A percentile compares a stretch with the other conserved stretches of the same genome.
phyloP scores from a whole-genome alignment of 2,797 vertebrate genomes.

The Chelmon rostratus region DNA sequence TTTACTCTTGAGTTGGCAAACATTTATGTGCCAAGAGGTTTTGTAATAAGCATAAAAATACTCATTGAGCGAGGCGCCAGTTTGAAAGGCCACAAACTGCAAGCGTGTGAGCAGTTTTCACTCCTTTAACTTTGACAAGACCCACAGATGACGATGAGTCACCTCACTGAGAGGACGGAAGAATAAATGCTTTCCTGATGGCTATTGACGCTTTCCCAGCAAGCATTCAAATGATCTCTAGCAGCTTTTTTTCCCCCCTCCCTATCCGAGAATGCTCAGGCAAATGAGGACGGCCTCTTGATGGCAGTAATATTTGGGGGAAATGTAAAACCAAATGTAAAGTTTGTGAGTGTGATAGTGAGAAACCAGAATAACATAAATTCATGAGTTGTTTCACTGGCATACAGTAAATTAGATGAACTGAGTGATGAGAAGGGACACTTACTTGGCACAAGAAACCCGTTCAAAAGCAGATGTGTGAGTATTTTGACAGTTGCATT shows the following conservation, averaged over 20 bases:
- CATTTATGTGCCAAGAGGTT: not conserved
- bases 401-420: not conserved
- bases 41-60: not conserved
- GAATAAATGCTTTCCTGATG: not conserved
- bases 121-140: not conserved
- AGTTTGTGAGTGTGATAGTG: not conserved
- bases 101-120: not conserved
- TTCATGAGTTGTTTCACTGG: not conserved
- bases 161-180: not conserved
- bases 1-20: not conserved
- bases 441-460: constrained; percentile 95
- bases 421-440: constrained; percentile 41
- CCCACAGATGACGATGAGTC: not conserved
- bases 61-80: not conserved
- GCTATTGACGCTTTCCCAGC: not conserved
- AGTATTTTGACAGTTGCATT: constrained; percentile 82
- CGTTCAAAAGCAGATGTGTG: constrained; percentile 88
- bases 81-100: not conserved
- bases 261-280: constrained; percentile 4
- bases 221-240: constrained; percentile 50
- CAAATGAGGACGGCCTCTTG: constrained; percentile 32
- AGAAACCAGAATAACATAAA: constrained; percentile 26
- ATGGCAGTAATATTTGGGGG: not conserved
- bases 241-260: not conserved
- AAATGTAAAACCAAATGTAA: constrained; percentile 40